Conservation (phyloP, 2,113 vertebrate genomes). For the Microtus montanus region DNA sequence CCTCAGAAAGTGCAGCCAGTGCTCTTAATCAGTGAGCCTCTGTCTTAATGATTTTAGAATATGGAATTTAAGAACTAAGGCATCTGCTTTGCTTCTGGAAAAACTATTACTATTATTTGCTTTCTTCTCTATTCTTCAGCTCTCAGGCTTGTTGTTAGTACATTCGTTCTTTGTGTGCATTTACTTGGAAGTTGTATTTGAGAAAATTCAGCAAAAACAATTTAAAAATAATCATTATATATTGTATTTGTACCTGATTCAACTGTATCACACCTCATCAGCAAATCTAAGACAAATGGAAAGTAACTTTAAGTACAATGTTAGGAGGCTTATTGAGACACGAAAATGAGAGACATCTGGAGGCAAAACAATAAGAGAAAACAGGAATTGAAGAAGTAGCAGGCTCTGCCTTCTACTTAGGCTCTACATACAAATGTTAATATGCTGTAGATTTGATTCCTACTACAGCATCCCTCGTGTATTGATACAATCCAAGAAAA, state of each 20-base stretch:
- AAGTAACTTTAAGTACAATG: neutral
- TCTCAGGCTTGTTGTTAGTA: neutral
- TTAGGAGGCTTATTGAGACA: neutral
- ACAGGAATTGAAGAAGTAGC: no score
- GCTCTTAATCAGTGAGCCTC: neutral
- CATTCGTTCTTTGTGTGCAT: neutral
- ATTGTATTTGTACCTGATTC: neutral
- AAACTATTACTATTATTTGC: neutral
- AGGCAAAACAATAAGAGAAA: neutral
- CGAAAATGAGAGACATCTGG: neutral
- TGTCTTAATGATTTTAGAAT: neutral
- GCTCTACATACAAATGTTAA: neutral
- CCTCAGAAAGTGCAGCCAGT: neutral
- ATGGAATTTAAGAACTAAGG: neutral
- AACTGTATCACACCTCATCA: neutral
- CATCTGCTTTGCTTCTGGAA: neutral
- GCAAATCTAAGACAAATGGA: neutral
- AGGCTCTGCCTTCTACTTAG: neutral
- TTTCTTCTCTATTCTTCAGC: neutral
- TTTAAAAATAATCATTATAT: neutral
- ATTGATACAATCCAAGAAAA: no score
- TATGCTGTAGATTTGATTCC: neutral
- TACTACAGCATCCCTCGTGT: neutral
- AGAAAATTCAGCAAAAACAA: neutral
- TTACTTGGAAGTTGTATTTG: neutral